A percentile compares a stretch with the other conserved stretches of the same genome.
Conservation (phyloP, 2,888 invertebrate genomes). For the Scaptomyza polygonia region DNA sequence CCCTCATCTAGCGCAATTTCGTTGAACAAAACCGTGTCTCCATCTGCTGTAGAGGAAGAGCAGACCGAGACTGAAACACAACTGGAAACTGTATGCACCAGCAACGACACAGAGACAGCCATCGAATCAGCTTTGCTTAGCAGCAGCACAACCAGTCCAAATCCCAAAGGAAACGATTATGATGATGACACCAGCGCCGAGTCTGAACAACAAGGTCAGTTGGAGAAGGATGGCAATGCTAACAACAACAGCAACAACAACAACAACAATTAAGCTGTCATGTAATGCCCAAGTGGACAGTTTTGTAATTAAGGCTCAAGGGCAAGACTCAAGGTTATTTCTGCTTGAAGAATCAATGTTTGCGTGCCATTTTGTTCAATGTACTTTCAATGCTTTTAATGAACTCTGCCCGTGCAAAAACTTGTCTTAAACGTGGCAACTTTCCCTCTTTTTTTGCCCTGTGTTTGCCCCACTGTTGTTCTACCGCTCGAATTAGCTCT, state of each 20-base stretch:
- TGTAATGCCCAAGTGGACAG: slow-evolving; percentile 32
- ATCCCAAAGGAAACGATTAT: slow-evolving; percentile 27
- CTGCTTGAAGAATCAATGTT: slow-evolving; percentile 32
- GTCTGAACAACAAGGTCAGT: slow-evolving; percentile 8
- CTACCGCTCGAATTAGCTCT: slow-evolving; percentile 25
- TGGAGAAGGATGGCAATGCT: background rate
- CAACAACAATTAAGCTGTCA: slow-evolving; percentile 26
- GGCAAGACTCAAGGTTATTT: slow-evolving; percentile 41
- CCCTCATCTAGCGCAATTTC: slow-evolving; percentile 39
- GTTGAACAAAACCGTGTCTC: slow-evolving; percentile 2
- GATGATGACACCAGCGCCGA: slow-evolving; percentile 52
- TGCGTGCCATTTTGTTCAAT: slow-evolving; percentile 67
- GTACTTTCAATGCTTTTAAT: slow-evolving; percentile 74
- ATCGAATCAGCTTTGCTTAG: slow-evolving; percentile 21
- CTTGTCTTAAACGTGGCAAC: slow-evolving; percentile 56
- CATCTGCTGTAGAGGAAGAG: background rate
- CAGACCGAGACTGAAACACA: slow-evolving; percentile 2
- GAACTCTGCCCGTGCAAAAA: slow-evolving; percentile 45
- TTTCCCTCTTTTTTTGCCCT: slow-evolving; percentile 21
- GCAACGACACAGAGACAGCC: slow-evolving; percentile 16
- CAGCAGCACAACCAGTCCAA: slow-evolving; percentile 1
- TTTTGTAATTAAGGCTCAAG: slow-evolving; percentile 72
- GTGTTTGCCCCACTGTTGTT: background rate
- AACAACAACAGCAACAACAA: too few relatives aligned
- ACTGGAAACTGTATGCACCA: background rate